phyloP scores from a whole-genome alignment of 2,113 vertebrate genomes.

The Siphamia tubifer region DNA sequence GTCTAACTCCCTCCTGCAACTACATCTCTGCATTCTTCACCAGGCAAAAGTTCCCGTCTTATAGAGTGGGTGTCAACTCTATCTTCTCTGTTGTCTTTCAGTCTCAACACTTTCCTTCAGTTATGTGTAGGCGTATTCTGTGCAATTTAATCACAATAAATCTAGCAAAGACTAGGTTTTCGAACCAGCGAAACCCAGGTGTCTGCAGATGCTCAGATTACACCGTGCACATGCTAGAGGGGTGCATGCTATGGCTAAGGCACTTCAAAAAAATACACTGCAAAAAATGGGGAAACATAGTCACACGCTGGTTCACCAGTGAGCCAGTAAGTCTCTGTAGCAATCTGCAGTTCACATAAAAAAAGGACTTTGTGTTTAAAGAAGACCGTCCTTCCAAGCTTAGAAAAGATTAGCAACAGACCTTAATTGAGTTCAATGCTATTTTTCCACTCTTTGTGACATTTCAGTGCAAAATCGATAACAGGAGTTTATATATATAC shows the following conservation, averaged over 20 bases:
- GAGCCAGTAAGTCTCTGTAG: background rate
- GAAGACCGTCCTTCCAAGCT: slow-evolving; percentile 2
- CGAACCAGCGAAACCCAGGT: slow-evolving; percentile 49
- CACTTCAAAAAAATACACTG: slow-evolving; percentile 4
- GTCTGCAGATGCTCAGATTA: slow-evolving; percentile 3
- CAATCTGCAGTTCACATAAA: slow-evolving; percentile 10
- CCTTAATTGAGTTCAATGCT: slow-evolving; percentile 1
- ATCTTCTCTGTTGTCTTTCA: background rate
- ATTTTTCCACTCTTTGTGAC: slow-evolving; percentile 5
- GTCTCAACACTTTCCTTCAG: background rate
- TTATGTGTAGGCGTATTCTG: background rate
- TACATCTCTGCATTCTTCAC: slow-evolving; percentile 1
- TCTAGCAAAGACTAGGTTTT: slow-evolving; percentile 7
- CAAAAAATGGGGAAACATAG: background rate
- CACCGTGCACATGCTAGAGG: background rate
- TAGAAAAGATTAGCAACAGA: slow-evolving; percentile 2
- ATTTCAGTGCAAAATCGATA: slow-evolving; percentile 60
- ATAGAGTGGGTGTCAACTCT: background rate
- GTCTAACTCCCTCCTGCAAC: background rate
- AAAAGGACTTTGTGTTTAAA: background rate
- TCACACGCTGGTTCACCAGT: background rate
- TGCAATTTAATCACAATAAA: background rate
- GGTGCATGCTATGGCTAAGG: background rate
- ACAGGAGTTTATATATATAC: background rate
- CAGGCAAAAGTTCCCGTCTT: background rate